Conservation (phyloP, 2,888 invertebrate species). For the Lamellibrachia satsuma region DNA sequence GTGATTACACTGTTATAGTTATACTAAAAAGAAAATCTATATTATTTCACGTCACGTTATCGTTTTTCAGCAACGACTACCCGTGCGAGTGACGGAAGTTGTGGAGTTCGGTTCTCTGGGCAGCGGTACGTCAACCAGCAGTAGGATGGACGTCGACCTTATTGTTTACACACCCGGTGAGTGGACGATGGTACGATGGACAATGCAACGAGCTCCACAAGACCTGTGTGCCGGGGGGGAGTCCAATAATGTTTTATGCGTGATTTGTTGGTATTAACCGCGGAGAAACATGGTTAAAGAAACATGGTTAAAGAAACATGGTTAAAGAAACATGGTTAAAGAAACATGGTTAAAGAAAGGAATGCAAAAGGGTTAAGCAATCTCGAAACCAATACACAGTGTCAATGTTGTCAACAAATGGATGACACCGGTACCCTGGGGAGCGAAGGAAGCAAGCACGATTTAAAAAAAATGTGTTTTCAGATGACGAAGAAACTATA, state of each 20-base stretch:
- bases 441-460: no score
- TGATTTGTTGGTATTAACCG: not conserved
- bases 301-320: no score
- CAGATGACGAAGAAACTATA: no score
- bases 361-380: no score
- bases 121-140: slow-evolving; percentile 39
- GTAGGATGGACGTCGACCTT: slow-evolving; percentile 43
- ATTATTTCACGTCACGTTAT: not conserved
- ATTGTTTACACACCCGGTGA: slow-evolving; percentile 43
- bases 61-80: slow-evolving; percentile 39
- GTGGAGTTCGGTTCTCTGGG: slow-evolving; percentile 44
- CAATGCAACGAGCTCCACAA: not conserved
- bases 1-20: no score
- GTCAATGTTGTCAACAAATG: no score
- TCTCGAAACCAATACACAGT: no score
- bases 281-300: not conserved
- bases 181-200: not conserved
- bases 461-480: no score
- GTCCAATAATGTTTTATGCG: not conserved
- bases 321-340: no score
- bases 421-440: no score
- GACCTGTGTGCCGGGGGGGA: not conserved
- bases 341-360: not conserved
- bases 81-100: slow-evolving; percentile 42
- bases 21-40: not conserved